Base-by-base conservation (phyloP, 2,888 invertebrate genomes). In the Eledona agricola region DNA sequence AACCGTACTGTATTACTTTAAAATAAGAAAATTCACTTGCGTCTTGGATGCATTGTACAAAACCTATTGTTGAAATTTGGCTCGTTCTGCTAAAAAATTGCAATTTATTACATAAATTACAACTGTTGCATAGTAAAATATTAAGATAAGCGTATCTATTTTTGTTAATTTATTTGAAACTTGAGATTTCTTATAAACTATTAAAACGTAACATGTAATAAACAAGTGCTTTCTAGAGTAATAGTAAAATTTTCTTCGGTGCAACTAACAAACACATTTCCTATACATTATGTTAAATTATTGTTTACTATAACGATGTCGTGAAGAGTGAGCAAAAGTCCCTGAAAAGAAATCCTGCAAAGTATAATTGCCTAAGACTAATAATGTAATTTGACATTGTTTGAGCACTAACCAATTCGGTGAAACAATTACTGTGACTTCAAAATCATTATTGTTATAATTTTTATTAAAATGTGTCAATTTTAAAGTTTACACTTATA, bases 391-490 rank as follows among this genome's bases (percentile, higher is more conserved):
- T 31, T 35, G 19, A 35, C 35, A 16, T 31, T 31, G 17, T 19
- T 26, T 46, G 46, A 46, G 46, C 46, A 46, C 46, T 46, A 46
- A 35, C 35, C 34, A 17, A 17, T 43, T 37, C 16, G 22, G 40
- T 17, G 31, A 42, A 42, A 42, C 9, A 9, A 32, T n/a, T n/a
- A n/a, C n/a, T 10, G 17, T 26, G 12, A 26, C 10, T 12, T 13
- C n/a, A 16, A 13, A 9, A 9, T 31, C 12, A 12, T n/a, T 28
- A 38, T 20, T 32, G 50, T 34, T 34, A 40, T 40, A 50, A 50
- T 42, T 25, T 20, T 13, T 4, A 32, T 25, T 34, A 32, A 47
- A 26, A 15, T 42, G 42, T 29, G 28, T 19, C 42, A 29, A 29
- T 11, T 42, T 35, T 35, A 9, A n/a, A 12, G 22, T 12, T 35